Percentiles rank a stretch among this genome's conserved stretches.
phyloP scores from a whole-genome alignment of 2,113 vertebrate genomes.

The Elachura formosa region DNA sequence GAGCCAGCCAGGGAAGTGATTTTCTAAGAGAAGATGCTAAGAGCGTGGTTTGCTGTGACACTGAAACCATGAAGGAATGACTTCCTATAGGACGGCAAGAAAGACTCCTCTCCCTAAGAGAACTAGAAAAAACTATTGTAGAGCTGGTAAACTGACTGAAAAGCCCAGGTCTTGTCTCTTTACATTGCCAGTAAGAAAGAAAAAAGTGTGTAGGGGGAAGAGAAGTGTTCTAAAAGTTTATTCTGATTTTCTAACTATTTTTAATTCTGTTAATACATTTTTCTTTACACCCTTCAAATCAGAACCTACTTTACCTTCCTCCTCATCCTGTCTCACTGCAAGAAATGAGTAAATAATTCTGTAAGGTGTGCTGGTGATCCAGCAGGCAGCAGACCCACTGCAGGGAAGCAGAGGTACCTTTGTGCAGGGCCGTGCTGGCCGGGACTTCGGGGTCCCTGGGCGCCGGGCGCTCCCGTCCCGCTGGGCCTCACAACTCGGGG shows the following conservation, averaged over 20 bases:
- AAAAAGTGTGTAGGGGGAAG: not conserved
- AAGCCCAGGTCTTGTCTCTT: not conserved
- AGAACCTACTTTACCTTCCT: not conserved
- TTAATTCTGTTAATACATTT: not conserved
- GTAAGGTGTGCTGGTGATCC: no score
- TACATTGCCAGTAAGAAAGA: not conserved
- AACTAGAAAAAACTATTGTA: not conserved
- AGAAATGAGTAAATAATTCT: not conserved
- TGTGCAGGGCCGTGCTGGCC: constrained; percentile 72
- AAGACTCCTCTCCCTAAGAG: not conserved
- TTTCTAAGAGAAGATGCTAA: not conserved
- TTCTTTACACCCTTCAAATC: not conserved
- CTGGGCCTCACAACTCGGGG: constrained; percentile 75
- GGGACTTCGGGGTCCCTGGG: constrained; percentile 76
- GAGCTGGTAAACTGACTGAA: not conserved
- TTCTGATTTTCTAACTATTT: not conserved
- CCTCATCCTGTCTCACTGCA: not conserved
- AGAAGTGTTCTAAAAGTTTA: not conserved
- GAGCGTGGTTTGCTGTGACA: not conserved
- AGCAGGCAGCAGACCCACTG: no score
- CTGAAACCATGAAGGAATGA: not conserved
- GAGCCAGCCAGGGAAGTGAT: not conserved
- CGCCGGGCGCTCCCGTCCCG: constrained; percentile 78
- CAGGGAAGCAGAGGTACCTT: constrained; percentile 85
- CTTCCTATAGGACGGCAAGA: not conserved